These are phyloP conservation scores for Arctopsyche grandis DNA, from an alignment of 1,140 invertebrate species.

Conservation along the genomic window DNA sequence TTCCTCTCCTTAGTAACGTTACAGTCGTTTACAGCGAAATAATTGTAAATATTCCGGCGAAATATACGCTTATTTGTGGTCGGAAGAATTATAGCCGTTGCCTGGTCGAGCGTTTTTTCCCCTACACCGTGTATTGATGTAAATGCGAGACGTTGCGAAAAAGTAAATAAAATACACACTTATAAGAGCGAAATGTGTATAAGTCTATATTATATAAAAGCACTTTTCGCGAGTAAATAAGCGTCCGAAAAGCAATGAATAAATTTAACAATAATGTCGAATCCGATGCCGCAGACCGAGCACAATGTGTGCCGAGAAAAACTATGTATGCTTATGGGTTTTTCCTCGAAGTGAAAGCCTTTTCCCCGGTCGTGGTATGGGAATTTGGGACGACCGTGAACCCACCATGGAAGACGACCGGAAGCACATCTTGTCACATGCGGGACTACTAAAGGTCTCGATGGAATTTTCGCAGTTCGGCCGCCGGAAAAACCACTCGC, in stretches of 20 bases:
- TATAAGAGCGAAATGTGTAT: not conserved
- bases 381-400: slow-evolving; percentile 28
- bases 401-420: slow-evolving; percentile 14
- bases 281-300: slow-evolving; percentile 5
- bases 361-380: slow-evolving; percentile 5
- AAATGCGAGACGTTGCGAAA: slow-evolving; percentile 11
- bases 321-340: slow-evolving; percentile 4
- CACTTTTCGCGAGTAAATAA: slow-evolving; percentile 35
- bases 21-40: slow-evolving; percentile 20
- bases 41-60: slow-evolving; percentile 13
- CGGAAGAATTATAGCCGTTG: slow-evolving; percentile 14
- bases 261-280: slow-evolving; percentile 46
- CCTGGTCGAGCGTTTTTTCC: not conserved
- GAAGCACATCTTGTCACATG: slow-evolving; percentile 7
- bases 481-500: not conserved
- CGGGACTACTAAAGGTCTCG: not conserved
- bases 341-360: slow-evolving; percentile 36
- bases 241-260: slow-evolving; percentile 47
- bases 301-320: slow-evolving; percentile 20
- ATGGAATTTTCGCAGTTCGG: not conserved
- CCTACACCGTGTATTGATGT: not conserved
- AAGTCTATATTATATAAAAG: slow-evolving; percentile 37
- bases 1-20: not conserved
- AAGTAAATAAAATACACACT: slow-evolving; percentile 23
- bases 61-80: slow-evolving; percentile 7